These are phyloP conservation scores for Heteronetta atricapilla DNA, from an alignment of 2,113 vertebrate genomes.

Conservation along the genomic window DNA sequence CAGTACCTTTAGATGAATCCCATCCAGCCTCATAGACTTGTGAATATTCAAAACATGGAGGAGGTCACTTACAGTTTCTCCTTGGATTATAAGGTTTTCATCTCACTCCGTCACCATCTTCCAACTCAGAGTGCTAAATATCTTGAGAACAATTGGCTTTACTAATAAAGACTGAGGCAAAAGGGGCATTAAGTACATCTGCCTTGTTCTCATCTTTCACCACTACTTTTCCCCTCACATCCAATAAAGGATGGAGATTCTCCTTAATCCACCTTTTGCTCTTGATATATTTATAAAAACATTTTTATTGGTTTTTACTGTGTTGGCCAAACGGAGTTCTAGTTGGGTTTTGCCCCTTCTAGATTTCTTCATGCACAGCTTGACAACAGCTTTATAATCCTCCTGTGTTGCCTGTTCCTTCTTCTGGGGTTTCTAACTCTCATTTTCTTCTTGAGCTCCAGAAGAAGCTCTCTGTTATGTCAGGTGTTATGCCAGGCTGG, in stretches of 20 bases:
- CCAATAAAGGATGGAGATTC: not conserved
- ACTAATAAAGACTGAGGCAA: not conserved
- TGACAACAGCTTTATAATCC: not conserved
- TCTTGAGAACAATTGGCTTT: not conserved
- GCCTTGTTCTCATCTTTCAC: not conserved
- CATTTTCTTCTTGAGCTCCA: not conserved
- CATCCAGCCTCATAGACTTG: not conserved
- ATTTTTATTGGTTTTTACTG: not conserved
- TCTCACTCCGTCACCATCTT: not conserved
- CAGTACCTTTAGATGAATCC: not conserved
- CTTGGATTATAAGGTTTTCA: not conserved
- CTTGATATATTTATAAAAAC: not conserved
- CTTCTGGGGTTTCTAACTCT: not conserved
- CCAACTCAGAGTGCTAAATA: not conserved
- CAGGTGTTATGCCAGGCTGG: not conserved
- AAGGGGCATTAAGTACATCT: not conserved
- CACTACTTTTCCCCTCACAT: not conserved
- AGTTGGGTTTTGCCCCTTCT: not conserved
- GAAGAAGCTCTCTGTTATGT: not conserved
- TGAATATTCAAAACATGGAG: not conserved
- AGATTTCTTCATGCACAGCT: not conserved
- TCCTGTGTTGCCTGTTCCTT: not conserved
- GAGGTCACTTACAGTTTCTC: not conserved
- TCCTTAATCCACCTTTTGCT: not conserved
- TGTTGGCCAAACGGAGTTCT: not conserved